Conservation (phyloP, 2,113 vertebrate genomes). For the Cacatua alba region DNA sequence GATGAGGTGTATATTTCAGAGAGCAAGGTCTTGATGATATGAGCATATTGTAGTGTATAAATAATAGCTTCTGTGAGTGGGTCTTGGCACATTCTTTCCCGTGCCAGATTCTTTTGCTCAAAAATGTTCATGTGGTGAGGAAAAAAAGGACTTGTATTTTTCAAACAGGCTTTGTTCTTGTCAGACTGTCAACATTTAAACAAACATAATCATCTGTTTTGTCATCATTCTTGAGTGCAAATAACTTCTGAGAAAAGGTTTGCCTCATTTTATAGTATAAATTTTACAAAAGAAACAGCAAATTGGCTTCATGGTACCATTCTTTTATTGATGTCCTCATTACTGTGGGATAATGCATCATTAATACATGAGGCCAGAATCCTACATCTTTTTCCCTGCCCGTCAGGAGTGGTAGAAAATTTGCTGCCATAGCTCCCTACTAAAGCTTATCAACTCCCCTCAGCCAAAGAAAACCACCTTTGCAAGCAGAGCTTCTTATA, state of each 20-base stretch:
- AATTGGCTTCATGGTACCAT: background rate
- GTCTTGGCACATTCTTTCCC: conserved; percentile 27
- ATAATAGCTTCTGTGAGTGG: conserved; percentile 50
- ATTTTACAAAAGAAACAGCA: background rate
- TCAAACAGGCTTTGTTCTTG: conserved; percentile 47
- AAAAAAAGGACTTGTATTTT: conserved; percentile 31
- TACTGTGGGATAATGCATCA: background rate
- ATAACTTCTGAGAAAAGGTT: background rate
- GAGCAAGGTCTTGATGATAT: conserved; percentile 58
- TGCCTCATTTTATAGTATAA: background rate
- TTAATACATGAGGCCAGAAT: background rate
- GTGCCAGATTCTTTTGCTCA: conserved; percentile 32
- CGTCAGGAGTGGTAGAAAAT: background rate
- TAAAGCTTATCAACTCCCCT: background rate
- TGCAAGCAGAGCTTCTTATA: background rate
- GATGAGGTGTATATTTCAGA: conserved; percentile 57
- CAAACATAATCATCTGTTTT: conserved; percentile 37
- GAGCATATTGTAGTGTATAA: conserved; percentile 53
- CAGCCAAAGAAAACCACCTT: background rate
- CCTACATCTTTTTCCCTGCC: background rate
- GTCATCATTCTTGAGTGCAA: conserved; percentile 22
- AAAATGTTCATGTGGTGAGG: background rate
- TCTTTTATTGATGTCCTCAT: background rate
- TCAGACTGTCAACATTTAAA: conserved; percentile 43
- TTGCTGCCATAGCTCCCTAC: background rate